Conservation (phyloP, 2,888 invertebrate species). For the Cenopis cana region DNA sequence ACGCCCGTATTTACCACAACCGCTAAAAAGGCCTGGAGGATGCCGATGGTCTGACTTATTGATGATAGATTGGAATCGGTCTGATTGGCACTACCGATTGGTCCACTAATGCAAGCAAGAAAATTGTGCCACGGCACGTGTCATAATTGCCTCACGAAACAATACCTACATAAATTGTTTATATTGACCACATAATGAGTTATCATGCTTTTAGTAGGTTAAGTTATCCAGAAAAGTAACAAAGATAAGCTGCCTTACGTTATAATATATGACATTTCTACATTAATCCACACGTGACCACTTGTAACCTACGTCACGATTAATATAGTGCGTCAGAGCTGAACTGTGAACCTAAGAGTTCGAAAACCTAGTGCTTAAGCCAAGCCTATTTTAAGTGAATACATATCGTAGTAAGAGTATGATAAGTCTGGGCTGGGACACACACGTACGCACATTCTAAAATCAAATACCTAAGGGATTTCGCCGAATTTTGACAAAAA, state of each 20-base stretch:
- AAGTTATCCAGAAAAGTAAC: slow-evolving; percentile 16
- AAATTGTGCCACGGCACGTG: too few relatives aligned
- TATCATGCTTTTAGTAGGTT: slow-evolving; percentile 11
- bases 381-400: slow-evolving; percentile 2
- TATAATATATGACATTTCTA: background rate
- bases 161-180: background rate
- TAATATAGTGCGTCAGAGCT: slow-evolving; percentile 4
- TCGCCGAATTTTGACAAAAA: background rate
- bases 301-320: slow-evolving; percentile 2
- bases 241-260: slow-evolving; percentile 12
- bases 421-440: too few relatives aligned
- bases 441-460: too few relatives aligned
- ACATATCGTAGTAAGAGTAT: too few relatives aligned
- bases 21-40: too few relatives aligned
- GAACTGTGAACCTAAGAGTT: slow-evolving; percentile 20
- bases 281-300: slow-evolving; percentile 22
- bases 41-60: too few relatives aligned
- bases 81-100: background rate
- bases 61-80: background rate
- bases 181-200: background rate
- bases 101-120: background rate
- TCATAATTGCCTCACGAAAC: background rate
- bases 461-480: too few relatives aligned
- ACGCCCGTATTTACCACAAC: too few relatives aligned
- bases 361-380: slow-evolving; percentile 17